phyloP scores from a whole-genome alignment of 2,113 vertebrate genomes.

The Callopanchax toddi region DNA sequence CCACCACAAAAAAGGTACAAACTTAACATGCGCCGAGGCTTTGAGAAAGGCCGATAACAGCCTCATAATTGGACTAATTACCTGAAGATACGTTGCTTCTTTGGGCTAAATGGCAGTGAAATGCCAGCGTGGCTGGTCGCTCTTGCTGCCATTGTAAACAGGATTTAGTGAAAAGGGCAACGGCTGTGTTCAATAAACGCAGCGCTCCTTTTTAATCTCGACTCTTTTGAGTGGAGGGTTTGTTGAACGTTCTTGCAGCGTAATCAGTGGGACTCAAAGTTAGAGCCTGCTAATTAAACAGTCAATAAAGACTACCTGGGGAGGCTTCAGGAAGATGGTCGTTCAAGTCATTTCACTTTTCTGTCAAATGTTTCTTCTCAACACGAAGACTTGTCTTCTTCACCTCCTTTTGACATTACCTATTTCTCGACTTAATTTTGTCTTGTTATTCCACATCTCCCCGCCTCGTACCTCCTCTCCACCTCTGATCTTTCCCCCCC shows the following conservation, averaged over 20 bases:
- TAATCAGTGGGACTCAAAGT: constrained; percentile 59
- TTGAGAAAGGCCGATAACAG: constrained; percentile 54
- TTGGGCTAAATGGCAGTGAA: constrained; percentile 67
- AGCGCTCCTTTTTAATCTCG: constrained; percentile 37
- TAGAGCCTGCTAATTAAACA: constrained; percentile 40
- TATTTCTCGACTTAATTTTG: constrained; percentile 27
- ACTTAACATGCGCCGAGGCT: constrained; percentile 42
- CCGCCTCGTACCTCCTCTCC: not conserved
- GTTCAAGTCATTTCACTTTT: constrained; percentile 7
- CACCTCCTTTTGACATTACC: constrained; percentile 20
- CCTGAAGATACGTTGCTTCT: constrained; percentile 49
- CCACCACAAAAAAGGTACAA: constrained; percentile 38
- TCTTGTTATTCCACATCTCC: constrained; percentile 19
- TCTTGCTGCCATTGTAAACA: constrained; percentile 72
- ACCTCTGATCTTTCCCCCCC: not conserved
- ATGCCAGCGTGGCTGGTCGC: constrained; percentile 52
- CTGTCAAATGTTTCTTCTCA: constrained; percentile 12
- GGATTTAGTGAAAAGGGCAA: constrained; percentile 66
- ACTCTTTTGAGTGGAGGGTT: constrained; percentile 35
- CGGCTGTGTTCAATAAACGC: constrained; percentile 45
- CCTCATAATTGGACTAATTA: constrained; percentile 71
- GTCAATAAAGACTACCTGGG: constrained; percentile 38
- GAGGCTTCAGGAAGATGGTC: constrained; percentile 26
- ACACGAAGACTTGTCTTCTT: constrained; percentile 1
- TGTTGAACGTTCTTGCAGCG: constrained; percentile 38